Base-by-base conservation (phyloP, 2,797 vertebrate species). In the Hydrolagus colliei region DNA sequence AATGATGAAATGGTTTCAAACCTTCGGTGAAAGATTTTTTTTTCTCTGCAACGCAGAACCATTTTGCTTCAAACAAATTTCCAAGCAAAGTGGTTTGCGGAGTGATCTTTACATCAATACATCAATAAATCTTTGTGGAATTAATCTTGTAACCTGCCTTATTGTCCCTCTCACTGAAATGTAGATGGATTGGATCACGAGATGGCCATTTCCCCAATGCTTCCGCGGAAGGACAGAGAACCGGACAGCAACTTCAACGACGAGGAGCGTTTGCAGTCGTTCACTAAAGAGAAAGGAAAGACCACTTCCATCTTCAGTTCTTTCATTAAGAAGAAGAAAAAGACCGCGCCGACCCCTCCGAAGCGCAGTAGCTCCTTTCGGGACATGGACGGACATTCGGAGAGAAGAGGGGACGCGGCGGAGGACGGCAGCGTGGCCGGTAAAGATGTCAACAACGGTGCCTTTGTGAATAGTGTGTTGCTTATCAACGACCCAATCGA, bases 281-380 rank as follows among this genome's bases (percentile, higher is more conserved):
- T 67, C 9, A 84, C 79, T 9, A 84, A 84, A 35, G 79, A 84
- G 0, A 97, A 94, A 89, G 96, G 97, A 91, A 98, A 96, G 86
- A 96, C 97, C 75, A 93, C 94, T 90, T 96, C 96, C 87, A 90
- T 97, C 86, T 96, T 98, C 87, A 95, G 97, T 1, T 96, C 95
- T 88, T 94, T 97, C 88, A 99, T 98, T 89, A 99, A 97, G 93
- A 98, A 96, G 91, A 99, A 98, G 93, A 98, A 97, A 88, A 99
- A 97, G 87, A 97, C 94, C 0, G 97, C 98, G 0, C 98, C 98
- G 0, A 92, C 96, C 0, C 98, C 98, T 0, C 98, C 98, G 0
- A 98, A 97, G 86, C 95, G 98, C 87, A 98, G 96, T 93, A 98
- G 97, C 78, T 99, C 98, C 65, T 99, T 99, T 92, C 92, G 96